Conservation (phyloP, 1,140 invertebrate species). For the Chelonus insularis region DNA sequence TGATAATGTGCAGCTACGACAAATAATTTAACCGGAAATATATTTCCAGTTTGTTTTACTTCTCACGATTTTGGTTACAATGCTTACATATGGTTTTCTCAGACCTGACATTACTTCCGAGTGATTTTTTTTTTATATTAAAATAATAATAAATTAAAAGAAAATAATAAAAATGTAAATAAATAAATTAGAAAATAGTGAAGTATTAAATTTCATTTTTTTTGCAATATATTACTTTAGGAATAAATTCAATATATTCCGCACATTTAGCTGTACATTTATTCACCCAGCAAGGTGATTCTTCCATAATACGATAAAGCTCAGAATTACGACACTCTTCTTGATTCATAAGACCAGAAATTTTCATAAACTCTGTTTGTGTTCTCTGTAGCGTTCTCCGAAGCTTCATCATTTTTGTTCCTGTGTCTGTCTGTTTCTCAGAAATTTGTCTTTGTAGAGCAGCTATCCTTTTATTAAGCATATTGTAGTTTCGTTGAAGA, state of each 20-base stretch:
- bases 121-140: too few relatives aligned
- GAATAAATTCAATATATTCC: constrained; percentile 18
- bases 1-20: too few relatives aligned
- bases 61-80: too few relatives aligned
- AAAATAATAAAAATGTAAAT: too few relatives aligned
- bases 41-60: too few relatives aligned
- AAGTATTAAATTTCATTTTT: background rate
- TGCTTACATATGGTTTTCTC: too few relatives aligned
- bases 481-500: constrained; percentile 33
- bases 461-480: constrained; percentile 42
- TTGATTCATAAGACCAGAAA: constrained; percentile 41
- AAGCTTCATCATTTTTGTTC: constrained; percentile 40
- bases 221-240: background rate
- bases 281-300: constrained; percentile 22
- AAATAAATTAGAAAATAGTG: too few relatives aligned
- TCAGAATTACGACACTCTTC: constrained; percentile 42
- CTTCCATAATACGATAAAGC: constrained; percentile 34
- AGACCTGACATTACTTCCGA: too few relatives aligned
- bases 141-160: too few relatives aligned
- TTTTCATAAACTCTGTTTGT: constrained; percentile 38
- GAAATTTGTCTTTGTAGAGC: constrained; percentile 47
- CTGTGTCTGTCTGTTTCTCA: constrained; percentile 42
- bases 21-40: too few relatives aligned
- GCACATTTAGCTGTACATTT: constrained; percentile 29
- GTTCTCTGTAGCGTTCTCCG: constrained; percentile 35